These are phyloP conservation scores for Gerris lacustris DNA, from an alignment of 2,888 invertebrate species.

Conservation along the genomic window DNA sequence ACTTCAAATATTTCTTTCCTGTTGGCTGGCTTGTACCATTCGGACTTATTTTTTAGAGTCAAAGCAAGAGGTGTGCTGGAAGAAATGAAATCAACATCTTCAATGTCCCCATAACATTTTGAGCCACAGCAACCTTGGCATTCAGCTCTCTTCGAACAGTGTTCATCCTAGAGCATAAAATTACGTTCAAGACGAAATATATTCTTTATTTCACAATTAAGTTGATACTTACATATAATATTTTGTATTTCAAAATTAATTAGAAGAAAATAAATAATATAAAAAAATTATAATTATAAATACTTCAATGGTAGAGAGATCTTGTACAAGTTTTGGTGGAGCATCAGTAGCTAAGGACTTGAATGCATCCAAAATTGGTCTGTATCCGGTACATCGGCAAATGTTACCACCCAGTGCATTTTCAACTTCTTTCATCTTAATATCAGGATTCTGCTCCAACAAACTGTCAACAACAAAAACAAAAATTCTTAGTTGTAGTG, in stretches of 20 bases:
- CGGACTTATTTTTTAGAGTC: constrained; percentile 30
- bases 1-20: constrained; percentile 46
- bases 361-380: constrained; percentile 65
- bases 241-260: too few relatives aligned
- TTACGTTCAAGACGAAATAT: too few relatives aligned
- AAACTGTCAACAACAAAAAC: constrained; percentile 18
- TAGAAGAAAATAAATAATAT: too few relatives aligned
- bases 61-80: constrained; percentile 30
- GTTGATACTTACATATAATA: too few relatives aligned
- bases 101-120: constrained; percentile 13
- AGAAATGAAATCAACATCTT: constrained; percentile 22
- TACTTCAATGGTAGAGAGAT: constrained; percentile 36
- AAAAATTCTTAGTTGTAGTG: constrained; percentile 37
- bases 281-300: too few relatives aligned
- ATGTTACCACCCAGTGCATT: constrained; percentile 57
- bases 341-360: constrained; percentile 48
- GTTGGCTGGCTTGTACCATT: constrained; percentile 48
- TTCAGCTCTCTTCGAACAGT: constrained; percentile 4
- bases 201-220: too few relatives aligned
- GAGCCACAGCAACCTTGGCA: constrained; percentile 13
- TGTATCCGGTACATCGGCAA: constrained; percentile 64
- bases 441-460: constrained; percentile 24
- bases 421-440: constrained; percentile 52
- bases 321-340: constrained; percentile 41
- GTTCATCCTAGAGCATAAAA: constrained; percentile 5